Percentiles rank a stretch among this genome's conserved stretches.
Evolutionary conservation across 2,797 vertebrate species (phyloP).

Genomic region (Apogon talboti): DNA sequence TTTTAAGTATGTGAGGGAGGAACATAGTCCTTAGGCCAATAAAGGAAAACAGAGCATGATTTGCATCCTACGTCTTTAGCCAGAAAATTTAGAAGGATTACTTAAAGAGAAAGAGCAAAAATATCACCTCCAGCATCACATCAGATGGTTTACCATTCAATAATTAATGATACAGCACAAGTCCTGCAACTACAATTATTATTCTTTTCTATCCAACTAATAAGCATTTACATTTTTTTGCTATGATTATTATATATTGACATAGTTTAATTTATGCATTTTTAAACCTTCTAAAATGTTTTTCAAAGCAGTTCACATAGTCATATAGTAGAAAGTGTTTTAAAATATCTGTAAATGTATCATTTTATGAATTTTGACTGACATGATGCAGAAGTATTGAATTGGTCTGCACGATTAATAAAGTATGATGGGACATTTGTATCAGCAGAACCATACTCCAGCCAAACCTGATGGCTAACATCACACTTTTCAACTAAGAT

Average conservation of each 20-base stretch:
- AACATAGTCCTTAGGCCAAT: neutral
- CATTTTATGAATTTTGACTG: no score
- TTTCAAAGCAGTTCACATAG: constrained; percentile 6
- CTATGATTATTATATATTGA: neutral
- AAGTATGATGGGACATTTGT: no score
- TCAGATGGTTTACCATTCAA: neutral
- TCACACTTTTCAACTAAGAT: no score
- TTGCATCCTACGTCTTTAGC: neutral
- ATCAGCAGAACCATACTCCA: no score
- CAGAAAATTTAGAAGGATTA: neutral
- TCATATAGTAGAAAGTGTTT: constrained; percentile 6
- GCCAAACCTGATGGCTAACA: no score
- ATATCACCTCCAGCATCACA: neutral
- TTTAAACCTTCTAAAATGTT: neutral
- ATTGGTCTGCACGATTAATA: no score
- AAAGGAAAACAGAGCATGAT: neutral
- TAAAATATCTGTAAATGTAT: neutral
- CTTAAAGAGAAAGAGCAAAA: constrained; percentile 11
- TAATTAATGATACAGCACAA: constrained; percentile 10
- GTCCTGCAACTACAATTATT: neutral
- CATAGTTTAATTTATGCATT: neutral
- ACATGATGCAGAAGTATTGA: no score
- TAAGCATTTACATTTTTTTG: constrained; percentile 10
- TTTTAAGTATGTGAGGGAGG: neutral
- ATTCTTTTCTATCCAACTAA: neutral